These are phyloP conservation scores for Rhinogobius similis DNA, from an alignment of 2,113 vertebrate genomes.

Conservation along the genomic window DNA sequence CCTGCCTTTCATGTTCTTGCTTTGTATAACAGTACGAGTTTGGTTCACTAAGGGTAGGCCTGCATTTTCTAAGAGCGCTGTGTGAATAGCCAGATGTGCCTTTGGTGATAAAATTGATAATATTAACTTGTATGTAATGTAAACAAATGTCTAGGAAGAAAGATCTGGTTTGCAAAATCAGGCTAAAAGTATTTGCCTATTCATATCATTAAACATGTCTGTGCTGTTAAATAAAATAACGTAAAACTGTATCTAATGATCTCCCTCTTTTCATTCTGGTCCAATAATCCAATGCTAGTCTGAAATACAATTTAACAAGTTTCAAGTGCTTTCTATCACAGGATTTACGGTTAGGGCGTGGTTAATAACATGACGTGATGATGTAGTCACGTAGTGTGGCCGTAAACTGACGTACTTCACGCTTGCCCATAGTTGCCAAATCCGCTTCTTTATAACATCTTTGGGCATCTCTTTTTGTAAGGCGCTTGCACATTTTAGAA, in stretches of 20 bases:
- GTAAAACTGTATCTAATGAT: background rate
- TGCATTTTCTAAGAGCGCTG: background rate
- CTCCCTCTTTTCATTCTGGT: background rate
- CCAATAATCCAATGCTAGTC: background rate
- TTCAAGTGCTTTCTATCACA: background rate
- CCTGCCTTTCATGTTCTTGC: background rate
- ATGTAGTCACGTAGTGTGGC: constrained; percentile 8
- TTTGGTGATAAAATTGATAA: constrained; percentile 33
- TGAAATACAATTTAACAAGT: background rate
- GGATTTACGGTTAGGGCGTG: background rate
- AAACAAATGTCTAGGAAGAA: background rate
- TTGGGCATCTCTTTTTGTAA: too few relatives aligned
- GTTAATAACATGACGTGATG: constrained; percentile 20
- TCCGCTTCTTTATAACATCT: too few relatives aligned
- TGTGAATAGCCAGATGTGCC: constrained; percentile 41
- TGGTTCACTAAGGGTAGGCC: background rate
- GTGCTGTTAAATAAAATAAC: background rate
- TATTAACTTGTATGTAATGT: constrained; percentile 20
- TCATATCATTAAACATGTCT: background rate
- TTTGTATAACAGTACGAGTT: background rate
- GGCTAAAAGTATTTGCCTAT: too few relatives aligned
- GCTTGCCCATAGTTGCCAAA: background rate
- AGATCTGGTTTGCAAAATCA: background rate
- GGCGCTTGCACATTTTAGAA: too few relatives aligned
- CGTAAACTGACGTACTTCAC: constrained; percentile 25